Evolutionary conservation across 2,113 vertebrate species (phyloP).

Genomic region (Burhinus bistriatus): DNA sequence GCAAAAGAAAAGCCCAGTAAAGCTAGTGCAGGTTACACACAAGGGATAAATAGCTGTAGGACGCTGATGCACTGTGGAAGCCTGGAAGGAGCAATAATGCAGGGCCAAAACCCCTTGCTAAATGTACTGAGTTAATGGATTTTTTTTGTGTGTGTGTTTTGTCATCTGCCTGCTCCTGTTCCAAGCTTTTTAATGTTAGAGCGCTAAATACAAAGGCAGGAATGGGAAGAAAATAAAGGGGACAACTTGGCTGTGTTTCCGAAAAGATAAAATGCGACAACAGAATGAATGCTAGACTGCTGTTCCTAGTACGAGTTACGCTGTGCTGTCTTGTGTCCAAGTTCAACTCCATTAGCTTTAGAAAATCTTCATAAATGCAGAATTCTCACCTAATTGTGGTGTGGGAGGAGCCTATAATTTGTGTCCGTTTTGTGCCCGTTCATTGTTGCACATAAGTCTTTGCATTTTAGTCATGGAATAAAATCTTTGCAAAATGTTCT

Average conservation of each 20-base stretch:
- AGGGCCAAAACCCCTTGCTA: background rate
- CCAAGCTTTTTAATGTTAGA: background rate
- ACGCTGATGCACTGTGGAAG: background rate
- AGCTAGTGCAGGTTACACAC: background rate
- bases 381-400: background rate
- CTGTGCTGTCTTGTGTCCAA: background rate
- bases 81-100: background rate
- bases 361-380: background rate
- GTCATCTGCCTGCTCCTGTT: background rate
- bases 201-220: background rate
- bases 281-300: background rate
- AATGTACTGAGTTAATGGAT: background rate
- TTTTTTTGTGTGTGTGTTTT: background rate
- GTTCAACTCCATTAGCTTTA: background rate
- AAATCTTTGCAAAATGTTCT: background rate
- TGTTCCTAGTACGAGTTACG: background rate
- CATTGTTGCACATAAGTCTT: fast-evolving
- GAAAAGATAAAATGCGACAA: background rate
- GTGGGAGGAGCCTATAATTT: background rate
- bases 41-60: background rate
- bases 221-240: background rate
- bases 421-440: background rate
- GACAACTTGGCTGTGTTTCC: background rate
- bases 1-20: background rate
- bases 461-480: background rate